Base-by-base conservation (phyloP, 1,140 invertebrate genomes). In the Euschistus heros region DNA sequence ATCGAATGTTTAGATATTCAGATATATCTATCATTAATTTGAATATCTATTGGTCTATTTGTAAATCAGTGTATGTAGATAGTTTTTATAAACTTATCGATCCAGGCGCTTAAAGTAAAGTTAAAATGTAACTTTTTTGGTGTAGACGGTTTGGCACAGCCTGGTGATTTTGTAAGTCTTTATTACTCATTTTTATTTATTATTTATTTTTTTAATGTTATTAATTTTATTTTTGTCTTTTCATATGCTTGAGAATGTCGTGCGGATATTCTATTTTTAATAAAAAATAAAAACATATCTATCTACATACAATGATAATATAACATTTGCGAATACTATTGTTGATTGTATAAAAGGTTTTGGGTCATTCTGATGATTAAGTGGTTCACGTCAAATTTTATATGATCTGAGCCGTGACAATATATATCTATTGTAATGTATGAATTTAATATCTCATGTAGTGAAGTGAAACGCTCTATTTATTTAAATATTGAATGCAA, bases 391-490 rank as follows among this genome's bases (percentile, higher is more conserved):
- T 57, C 10, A 17, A 57, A 57, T 22, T 57, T 57, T 22, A 22
- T 57, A 57, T 20, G 24, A 57, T 57, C 54, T 27, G 24, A 57
- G 3, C 54, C 18, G 20, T 50, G 54, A 57, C 54, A 57, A 57
- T 57, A 57, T 57, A 26, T 26, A 22, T 50, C n/a, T 57, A 24
- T 37, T 37, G 33, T 37, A 37, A 37, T 37, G 33, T 37, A 57
- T 57, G 54, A 57, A 57, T 57, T 57, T 57, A 57, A 57, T 57
- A 26, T 57, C 24, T 57, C 54, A 57, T 57, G 54, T 57, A 57
- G 54, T 57, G 10, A 26, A 57, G 54, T 57, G 10, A 26, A 57
- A 57, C 10, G 54, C 54, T 57, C 18, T 57, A 57, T 57, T 57
- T 57, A 57, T 57, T 57, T 57, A 24, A 57, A 57, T 50, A 26